Evolutionary conservation across 2,888 invertebrate genomes (phyloP), one percentile per base, ranked within the genome.

Genomic region (Gonocerus acuteangulatus): DNA sequence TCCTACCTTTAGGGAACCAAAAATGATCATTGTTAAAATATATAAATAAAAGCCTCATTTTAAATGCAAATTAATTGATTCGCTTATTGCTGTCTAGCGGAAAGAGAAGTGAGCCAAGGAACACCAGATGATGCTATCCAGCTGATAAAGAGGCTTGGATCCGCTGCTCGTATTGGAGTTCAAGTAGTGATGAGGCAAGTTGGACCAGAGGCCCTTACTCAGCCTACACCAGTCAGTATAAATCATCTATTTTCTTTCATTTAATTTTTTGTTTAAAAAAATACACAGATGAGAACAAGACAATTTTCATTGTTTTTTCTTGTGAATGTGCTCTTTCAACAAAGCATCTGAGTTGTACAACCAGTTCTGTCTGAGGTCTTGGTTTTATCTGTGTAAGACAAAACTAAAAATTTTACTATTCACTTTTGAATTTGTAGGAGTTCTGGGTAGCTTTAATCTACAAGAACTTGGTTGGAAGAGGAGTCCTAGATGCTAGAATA

Each of bases 381-480:
- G n/a, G n/a, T n/a, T n/a, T n/a, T n/a, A n/a, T n/a, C n/a, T n/a
- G n/a, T n/a, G n/a, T n/a, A n/a, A n/a, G n/a, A n/a, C n/a, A n/a
- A n/a, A n/a, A n/a, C n/a, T n/a, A n/a, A n/a, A n/a, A n/a, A n/a
- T n/a, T n/a, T n/a, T n/a, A n/a, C n/a, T n/a, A n/a, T n/a, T n/a
- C n/a, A n/a, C n/a, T n/a, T n/a, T n/a, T n/a, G n/a, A n/a, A n/a
- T n/a, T 59, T 62, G 15, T 72, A 88, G 88, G 85, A 85, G 69
- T 91, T 86, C 75, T 92, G 89, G 83, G 82, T 87, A 70, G 85
- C 87, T 0, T 76, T 86, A 0, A 72, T 93, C 13, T 85, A 85
- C 73, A 92, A 92, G 73, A 82, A 79, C 67, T 75, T 92, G 16
- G 87, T 92, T 67, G 91, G 92, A 0, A 79, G 81, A 15, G 78